phyloP scores from a whole-genome alignment of 2,797 vertebrate genomes.

The Cossypha niveicapilla region DNA sequence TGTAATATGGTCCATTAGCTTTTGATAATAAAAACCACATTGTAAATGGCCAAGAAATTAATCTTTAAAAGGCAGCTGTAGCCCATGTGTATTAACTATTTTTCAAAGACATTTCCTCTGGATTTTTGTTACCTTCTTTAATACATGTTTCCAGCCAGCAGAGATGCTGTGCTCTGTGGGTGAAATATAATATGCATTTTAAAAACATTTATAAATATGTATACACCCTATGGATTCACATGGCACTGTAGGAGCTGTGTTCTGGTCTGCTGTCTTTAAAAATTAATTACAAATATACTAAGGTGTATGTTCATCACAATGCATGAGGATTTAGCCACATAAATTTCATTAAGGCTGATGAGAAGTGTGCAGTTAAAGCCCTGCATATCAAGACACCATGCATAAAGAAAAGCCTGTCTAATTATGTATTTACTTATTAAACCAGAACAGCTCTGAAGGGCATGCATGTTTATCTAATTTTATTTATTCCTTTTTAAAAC shows the following conservation, averaged over 20 bases:
- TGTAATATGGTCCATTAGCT: slow-evolving; percentile 51
- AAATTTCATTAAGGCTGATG: slow-evolving; percentile 56
- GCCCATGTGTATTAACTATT: slow-evolving; percentile 58
- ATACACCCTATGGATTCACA: slow-evolving; percentile 47
- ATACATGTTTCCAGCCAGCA: slow-evolving; percentile 33
- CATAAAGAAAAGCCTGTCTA: slow-evolving; percentile 49
- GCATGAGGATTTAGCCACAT: slow-evolving; percentile 43
- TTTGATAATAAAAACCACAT: slow-evolving; percentile 64
- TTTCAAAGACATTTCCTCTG: slow-evolving; percentile 56
- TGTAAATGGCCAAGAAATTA: slow-evolving; percentile 61
- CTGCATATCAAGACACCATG: slow-evolving; percentile 2
- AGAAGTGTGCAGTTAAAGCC: slow-evolving; percentile 31
- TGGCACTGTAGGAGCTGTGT: not conserved
- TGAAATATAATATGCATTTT: slow-evolving; percentile 59
- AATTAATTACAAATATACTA: slow-evolving; percentile 57
- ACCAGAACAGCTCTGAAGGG: slow-evolving; percentile 20
- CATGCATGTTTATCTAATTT: slow-evolving; percentile 8
- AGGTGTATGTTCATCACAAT: slow-evolving; percentile 19
- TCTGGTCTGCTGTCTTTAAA: slow-evolving; percentile 46
- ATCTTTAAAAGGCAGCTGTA: slow-evolving; percentile 65
- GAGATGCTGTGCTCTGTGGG: slow-evolving; percentile 48
- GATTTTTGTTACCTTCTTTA: slow-evolving; percentile 54
- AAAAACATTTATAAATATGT: slow-evolving; percentile 65
- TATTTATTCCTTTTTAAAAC: slow-evolving; percentile 10
- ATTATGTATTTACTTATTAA: slow-evolving; percentile 51